Percentiles rank a stretch among this genome's conserved stretches.
phyloP scores from a whole-genome alignment of 2,888 invertebrate genomes.

The Rhagophthalmus giganteus region DNA sequence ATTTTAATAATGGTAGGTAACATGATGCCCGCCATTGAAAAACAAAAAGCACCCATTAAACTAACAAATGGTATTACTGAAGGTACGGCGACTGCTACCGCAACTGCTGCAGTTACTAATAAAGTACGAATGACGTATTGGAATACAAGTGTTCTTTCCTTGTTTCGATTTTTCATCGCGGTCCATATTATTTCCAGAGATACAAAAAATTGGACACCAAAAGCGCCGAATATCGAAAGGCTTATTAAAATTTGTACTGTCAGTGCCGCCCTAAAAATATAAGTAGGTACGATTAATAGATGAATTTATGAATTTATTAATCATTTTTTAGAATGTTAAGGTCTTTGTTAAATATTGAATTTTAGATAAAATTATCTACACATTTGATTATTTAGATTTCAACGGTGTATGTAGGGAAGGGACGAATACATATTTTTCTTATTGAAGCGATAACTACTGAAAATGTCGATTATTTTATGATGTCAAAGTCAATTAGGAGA shows the following conservation, averaged over 20 bases:
- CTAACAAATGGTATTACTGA: conserved; percentile 87
- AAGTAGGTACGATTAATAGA: no score
- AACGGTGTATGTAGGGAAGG: no score
- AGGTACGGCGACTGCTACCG: conserved; percentile 83
- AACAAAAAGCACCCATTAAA: conserved; percentile 90
- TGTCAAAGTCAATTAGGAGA: no score
- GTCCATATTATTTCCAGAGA: conserved; percentile 93
- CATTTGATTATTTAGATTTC: no score
- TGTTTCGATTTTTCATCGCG: conserved; percentile 69
- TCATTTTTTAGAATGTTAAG: no score
- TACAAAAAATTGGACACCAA: conserved; percentile 97
- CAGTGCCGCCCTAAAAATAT: no score
- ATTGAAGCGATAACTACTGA: no score
- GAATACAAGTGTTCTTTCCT: conserved; percentile 66
- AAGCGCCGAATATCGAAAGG: conserved; percentile 90
- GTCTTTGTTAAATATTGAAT: no score
- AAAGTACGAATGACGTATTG: conserved; percentile 77
- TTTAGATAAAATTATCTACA: no score
- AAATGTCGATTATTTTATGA: no score
- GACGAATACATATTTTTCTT: no score
- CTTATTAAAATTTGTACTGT: conserved; percentile 87
- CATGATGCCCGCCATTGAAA: conserved; percentile 87
- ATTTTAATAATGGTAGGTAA: conserved; percentile 85
- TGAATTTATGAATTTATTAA: no score
- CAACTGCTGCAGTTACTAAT: conserved; percentile 67